Percentiles rank a stretch among this genome's conserved stretches.
These are phyloP conservation scores for Parnassius smintheus DNA, from an alignment of 2,888 invertebrate genomes.

Conservation along the genomic window DNA sequence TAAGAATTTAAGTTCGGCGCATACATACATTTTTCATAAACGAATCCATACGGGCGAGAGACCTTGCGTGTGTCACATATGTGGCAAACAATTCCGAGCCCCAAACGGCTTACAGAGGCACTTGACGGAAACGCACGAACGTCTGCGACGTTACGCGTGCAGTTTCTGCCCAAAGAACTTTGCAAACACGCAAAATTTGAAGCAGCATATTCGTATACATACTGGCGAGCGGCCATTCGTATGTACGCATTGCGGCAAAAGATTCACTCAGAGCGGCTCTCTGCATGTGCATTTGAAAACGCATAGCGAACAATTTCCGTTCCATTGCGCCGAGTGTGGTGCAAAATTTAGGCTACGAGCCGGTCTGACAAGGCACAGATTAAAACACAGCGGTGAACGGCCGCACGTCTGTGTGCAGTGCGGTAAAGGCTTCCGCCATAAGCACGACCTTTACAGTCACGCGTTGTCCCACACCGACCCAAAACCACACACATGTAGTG, in stretches of 20 bases:
- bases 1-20: constrained; percentile 81
- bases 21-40: constrained; percentile 83
- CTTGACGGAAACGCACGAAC: constrained; percentile 83
- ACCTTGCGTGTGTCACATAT: constrained; percentile 84
- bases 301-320: constrained; percentile 79
- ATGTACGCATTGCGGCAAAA: constrained; percentile 82
- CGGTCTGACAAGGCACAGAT: constrained; percentile 78
- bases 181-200: constrained; percentile 81
- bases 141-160: constrained; percentile 81
- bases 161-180: constrained; percentile 78
- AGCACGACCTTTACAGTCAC: constrained; percentile 81
- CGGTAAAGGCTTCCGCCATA: constrained; percentile 79
- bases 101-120: constrained; percentile 83
- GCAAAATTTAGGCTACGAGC: constrained; percentile 82
- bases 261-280: constrained; percentile 84
- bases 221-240: constrained; percentile 81
- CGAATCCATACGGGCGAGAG: constrained; percentile 85
- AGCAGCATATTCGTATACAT: constrained; percentile 82
- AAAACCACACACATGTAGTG: constrained; percentile 78
- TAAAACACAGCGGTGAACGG: constrained; percentile 83
- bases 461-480: constrained; percentile 72
- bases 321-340: constrained; percentile 81
- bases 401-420: constrained; percentile 82
- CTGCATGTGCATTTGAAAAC: constrained; percentile 83
- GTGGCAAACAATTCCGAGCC: constrained; percentile 85